Conservation (phyloP, 2,113 vertebrate genomes). For the Chaetodon trifascialis region DNA sequence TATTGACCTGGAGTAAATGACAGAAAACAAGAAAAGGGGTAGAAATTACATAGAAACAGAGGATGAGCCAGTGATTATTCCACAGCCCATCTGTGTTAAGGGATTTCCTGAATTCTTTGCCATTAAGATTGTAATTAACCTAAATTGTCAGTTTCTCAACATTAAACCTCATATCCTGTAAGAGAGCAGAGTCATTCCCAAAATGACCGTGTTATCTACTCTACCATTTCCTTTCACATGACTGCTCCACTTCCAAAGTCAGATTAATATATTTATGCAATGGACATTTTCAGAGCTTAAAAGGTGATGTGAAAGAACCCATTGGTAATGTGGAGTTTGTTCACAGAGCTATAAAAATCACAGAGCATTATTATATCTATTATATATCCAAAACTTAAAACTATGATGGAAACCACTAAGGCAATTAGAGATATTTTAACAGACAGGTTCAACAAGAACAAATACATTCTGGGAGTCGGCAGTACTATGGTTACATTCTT, state of each 20-base stretch:
- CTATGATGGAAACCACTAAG: neutral
- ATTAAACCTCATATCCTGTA: constrained; percentile 51
- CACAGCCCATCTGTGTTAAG: constrained; percentile 43
- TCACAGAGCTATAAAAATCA: constrained; percentile 35
- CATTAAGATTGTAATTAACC: constrained; percentile 56
- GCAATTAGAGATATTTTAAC: neutral
- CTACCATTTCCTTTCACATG: constrained; percentile 64
- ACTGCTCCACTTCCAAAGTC: constrained; percentile 37
- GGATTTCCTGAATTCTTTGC: constrained; percentile 62
- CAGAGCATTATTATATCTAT: constrained; percentile 38
- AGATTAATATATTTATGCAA: constrained; percentile 63
- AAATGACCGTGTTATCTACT: constrained; percentile 66
- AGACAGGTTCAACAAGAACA: neutral
- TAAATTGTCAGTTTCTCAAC: constrained; percentile 65
- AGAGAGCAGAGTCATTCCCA: constrained; percentile 46
- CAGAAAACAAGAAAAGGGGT: constrained; percentile 12
- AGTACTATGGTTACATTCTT: neutral
- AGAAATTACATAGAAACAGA: neutral
- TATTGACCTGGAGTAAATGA: neutral
- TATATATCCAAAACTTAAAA: constrained; percentile 39
- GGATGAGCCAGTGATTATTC: constrained; percentile 36
- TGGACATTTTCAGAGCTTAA: constrained; percentile 53
- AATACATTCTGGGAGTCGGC: neutral
- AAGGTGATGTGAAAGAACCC: constrained; percentile 54
- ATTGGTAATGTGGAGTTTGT: constrained; percentile 27